Conservation (phyloP, 2,888 invertebrate species). For the Tenthredo mesomela region DNA sequence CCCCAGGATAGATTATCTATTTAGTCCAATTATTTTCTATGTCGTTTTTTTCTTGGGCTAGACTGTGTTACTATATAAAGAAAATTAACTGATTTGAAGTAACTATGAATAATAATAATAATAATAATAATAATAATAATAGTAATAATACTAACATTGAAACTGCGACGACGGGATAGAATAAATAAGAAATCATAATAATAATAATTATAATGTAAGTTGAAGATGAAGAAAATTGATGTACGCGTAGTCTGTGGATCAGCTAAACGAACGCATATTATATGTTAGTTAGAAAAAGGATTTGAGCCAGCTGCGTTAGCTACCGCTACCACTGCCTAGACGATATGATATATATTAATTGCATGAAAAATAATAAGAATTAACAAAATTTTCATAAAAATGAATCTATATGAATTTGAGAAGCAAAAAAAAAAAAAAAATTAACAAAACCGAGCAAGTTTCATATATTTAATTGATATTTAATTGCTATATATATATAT, state of each 20-base stretch:
- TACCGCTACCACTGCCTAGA: constrained; percentile 29
- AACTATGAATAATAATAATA: constrained; percentile 26
- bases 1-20: constrained; percentile 58
- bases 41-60: constrained; percentile 57
- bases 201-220: neutral
- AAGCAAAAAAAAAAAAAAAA: neutral
- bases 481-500: neutral
- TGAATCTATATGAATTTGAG: neutral
- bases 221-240: neutral
- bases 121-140: constrained; percentile 1
- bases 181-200: neutral
- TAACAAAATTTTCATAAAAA: neutral
- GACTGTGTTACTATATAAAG: constrained; percentile 57
- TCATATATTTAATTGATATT: neutral
- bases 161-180: neutral
- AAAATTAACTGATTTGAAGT: neutral
- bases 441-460: neutral
- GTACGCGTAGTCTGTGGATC: neutral
- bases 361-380: neutral
- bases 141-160: neutral
- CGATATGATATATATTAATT: neutral
- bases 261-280: neutral
- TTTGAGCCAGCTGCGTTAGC: constrained; percentile 12
- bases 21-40: constrained; percentile 55
- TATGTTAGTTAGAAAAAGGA: neutral